These are phyloP conservation scores for Metopolophium dirhodum DNA, from an alignment of 1,140 invertebrate genomes.

Conservation along the genomic window DNA sequence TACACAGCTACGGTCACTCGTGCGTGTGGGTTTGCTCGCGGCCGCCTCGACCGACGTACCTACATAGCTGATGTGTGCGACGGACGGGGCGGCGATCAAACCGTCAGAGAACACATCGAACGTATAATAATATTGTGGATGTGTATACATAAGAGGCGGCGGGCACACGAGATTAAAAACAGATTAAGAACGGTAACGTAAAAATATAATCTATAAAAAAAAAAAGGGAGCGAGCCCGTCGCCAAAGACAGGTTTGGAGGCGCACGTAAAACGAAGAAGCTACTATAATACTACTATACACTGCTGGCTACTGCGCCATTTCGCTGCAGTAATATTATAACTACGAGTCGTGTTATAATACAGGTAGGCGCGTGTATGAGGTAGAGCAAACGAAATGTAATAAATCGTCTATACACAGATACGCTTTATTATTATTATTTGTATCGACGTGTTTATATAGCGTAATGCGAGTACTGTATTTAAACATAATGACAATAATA, in stretches of 20 bases:
- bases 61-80: background rate
- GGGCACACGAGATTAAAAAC: constrained; percentile 21
- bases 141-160: background rate
- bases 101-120: background rate
- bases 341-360: no score
- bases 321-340: background rate
- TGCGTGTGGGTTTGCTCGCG: background rate
- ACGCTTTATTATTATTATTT: background rate
- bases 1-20: background rate
- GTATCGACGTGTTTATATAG: background rate
- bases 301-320: background rate
- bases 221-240: background rate
- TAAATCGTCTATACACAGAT: background rate
- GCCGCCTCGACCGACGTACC: background rate
- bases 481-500: background rate
- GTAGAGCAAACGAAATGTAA: no score
- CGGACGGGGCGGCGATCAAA: background rate
- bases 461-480: background rate
- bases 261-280: background rate
- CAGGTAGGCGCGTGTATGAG: no score
- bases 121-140: background rate
- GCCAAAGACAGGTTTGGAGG: background rate
- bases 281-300: background rate
- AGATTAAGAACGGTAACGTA: background rate
- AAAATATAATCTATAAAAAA: no score